These are phyloP conservation scores for Candidula unifasciata DNA, from an alignment of 2,888 invertebrate species.

Conservation along the genomic window DNA sequence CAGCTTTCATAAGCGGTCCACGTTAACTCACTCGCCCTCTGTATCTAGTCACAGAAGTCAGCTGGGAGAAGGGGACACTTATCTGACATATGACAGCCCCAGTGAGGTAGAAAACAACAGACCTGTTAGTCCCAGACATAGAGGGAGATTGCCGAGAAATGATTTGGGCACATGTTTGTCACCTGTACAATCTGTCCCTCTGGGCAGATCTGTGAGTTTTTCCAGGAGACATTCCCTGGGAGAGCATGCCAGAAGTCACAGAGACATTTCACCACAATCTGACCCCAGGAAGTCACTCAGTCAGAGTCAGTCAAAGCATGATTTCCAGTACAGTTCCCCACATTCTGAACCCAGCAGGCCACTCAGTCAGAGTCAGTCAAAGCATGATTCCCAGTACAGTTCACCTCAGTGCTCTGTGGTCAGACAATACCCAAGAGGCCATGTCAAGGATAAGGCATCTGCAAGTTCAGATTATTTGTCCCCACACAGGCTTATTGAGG, in stretches of 20 bases:
- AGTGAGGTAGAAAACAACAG: not conserved
- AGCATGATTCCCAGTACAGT: not conserved
- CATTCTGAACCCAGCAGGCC: not conserved
- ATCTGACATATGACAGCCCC: not conserved
- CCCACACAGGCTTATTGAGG: not conserved
- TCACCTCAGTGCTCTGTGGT: not conserved
- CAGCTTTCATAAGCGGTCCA: not conserved
- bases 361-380: not conserved
- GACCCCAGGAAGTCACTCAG: not conserved
- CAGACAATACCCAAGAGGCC: not conserved
- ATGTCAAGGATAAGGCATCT: not conserved
- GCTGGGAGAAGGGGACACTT: not conserved
- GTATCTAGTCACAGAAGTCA: not conserved
- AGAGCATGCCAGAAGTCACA: not conserved
- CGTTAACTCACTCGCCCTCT: not conserved
- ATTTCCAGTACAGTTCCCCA: not conserved
- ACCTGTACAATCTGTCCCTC: not conserved
- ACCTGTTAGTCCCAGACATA: not conserved
- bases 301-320: not conserved
- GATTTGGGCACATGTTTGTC: not conserved
- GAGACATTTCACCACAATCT: slow-evolving; percentile 22
- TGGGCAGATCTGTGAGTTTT: slow-evolving; percentile 14
- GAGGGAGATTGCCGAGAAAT: not conserved
- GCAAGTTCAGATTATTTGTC: not conserved
- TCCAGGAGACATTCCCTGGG: not conserved